Evolutionary conservation across 2,888 invertebrate species (phyloP).

Genomic region (Hyposoter didymator): DNA sequence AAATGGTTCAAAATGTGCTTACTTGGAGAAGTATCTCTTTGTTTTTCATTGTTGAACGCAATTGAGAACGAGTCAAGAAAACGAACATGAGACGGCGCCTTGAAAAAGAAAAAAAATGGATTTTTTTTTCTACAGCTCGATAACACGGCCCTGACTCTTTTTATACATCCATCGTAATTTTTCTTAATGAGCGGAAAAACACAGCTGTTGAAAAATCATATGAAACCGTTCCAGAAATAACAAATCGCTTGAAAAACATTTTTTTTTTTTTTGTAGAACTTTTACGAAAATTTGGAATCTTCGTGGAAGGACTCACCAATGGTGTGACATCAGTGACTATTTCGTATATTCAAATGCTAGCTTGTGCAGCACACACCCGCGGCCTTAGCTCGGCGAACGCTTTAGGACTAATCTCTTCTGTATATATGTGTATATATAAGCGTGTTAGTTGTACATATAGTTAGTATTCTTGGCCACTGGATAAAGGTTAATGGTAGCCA

Average conservation of each 20-base stretch:
- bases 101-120: too few relatives aligned
- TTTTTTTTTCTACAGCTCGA: too few relatives aligned
- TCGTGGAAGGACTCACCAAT: neutral
- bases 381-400: neutral
- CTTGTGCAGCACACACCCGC: neutral
- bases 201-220: neutral
- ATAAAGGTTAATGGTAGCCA: conserved; percentile 75
- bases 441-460: conserved; percentile 3
- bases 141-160: too few relatives aligned
- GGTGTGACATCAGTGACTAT: neutral
- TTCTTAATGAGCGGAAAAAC: neutral
- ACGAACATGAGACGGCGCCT: neutral
- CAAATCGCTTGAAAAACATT: neutral
- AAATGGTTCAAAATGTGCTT: neutral
- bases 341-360: neutral
- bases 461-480: conserved; percentile 60
- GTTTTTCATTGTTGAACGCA: neutral
- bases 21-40: neutral
- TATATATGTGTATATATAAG: conserved; percentile 2
- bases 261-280: neutral
- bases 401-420: neutral
- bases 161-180: neutral
- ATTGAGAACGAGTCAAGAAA: neutral
- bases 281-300: neutral
- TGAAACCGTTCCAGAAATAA: too few relatives aligned